These are phyloP conservation scores for Myopa tessellatipennis DNA, from an alignment of 2,888 invertebrate species.

Conservation along the genomic window DNA sequence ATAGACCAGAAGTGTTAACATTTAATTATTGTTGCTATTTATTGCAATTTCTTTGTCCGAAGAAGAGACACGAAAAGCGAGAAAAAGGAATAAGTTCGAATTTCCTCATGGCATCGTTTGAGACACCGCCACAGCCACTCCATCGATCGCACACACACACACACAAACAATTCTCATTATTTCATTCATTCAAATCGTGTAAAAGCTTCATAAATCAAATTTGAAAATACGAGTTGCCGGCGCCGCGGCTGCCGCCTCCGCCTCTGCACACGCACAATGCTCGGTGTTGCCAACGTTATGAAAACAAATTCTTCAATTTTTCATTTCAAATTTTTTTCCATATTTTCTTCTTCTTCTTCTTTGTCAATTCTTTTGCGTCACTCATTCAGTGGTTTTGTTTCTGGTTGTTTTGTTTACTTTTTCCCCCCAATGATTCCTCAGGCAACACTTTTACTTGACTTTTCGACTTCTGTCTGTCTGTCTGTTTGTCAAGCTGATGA, in stretches of 20 bases:
- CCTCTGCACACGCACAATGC: conserved; percentile 22
- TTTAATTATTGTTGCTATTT: conserved; percentile 18
- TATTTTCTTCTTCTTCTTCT: conserved; percentile 20
- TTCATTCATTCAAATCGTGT: conserved; percentile 34
- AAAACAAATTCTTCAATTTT: conserved; percentile 27
- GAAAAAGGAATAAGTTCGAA: conserved; percentile 2
- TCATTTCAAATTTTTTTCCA: neutral
- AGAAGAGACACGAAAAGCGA: neutral
- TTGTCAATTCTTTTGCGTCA: conserved; percentile 5
- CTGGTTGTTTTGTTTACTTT: neutral
- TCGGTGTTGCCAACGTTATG: conserved; percentile 22
- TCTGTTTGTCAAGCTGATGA: conserved; percentile 6
- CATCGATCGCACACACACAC: neutral
- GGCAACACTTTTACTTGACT: conserved; percentile 22
- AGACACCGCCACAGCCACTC: neutral
- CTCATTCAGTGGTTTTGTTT: conserved; percentile 16
- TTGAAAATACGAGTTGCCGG: conserved; percentile 35
- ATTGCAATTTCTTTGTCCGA: conserved; percentile 24
- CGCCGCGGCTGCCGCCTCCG: neutral
- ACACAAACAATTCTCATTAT: neutral
- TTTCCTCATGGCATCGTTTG: neutral
- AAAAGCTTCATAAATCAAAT: conserved; percentile 46
- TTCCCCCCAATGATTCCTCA: neutral
- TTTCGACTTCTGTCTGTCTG: neutral
- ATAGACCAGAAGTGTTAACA: neutral